Percentiles rank a stretch among this genome's conserved stretches.
Evolutionary conservation across 1,140 invertebrate species (phyloP).

Genomic region (Papilio polyxenes): DNA sequence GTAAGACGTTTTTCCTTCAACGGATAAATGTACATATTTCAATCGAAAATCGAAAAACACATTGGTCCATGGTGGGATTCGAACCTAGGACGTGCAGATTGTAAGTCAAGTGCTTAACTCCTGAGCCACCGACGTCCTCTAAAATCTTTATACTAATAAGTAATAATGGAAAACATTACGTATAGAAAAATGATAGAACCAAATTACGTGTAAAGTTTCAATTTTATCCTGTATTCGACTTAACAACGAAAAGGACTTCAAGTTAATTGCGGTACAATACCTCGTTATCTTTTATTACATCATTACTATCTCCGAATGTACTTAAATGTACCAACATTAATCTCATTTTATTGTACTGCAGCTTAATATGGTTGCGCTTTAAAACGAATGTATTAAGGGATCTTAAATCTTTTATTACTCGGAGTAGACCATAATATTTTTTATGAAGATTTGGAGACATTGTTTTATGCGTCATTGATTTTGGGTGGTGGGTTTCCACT

Average conservation of each 20-base stretch:
- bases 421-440: not conserved
- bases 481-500: not conserved
- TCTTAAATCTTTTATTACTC: not conserved
- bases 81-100: too few relatives aligned
- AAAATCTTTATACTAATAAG: not conserved
- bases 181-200: not conserved
- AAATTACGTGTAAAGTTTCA: not conserved
- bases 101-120: too few relatives aligned
- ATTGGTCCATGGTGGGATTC: too few relatives aligned
- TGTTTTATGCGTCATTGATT: not conserved
- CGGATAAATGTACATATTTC: too few relatives aligned
- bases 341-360: constrained; percentile 10
- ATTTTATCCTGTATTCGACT: not conserved
- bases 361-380: constrained; percentile 2
- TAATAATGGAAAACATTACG: not conserved
- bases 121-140: too few relatives aligned
- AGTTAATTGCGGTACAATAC: constrained; percentile 25
- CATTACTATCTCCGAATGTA: constrained; percentile 25
- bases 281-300: constrained; percentile 28
- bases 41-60: too few relatives aligned
- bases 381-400: constrained; percentile 3
- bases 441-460: not conserved
- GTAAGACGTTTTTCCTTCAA: too few relatives aligned
- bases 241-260: not conserved
- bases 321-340: constrained; percentile 1